These are phyloP conservation scores for Marisa cornuarietis DNA, from an alignment of 1,140 invertebrate species.

Conservation along the genomic window DNA sequence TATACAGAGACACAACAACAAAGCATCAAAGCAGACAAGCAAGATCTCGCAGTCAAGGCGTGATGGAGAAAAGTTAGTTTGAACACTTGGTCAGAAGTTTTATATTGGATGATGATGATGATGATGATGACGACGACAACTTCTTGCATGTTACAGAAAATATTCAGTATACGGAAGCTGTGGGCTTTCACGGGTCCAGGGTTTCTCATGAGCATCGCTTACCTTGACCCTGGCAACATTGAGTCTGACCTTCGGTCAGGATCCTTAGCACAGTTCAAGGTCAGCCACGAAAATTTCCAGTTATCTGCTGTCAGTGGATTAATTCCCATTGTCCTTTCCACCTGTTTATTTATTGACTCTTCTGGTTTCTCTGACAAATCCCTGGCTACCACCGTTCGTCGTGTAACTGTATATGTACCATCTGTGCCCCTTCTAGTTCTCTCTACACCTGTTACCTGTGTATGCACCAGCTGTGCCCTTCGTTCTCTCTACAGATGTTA, in stretches of 20 bases:
- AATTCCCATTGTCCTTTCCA: neutral
- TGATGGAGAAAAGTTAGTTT: neutral
- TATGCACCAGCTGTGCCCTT: too few relatives aligned
- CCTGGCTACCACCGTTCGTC: neutral
- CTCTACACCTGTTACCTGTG: neutral
- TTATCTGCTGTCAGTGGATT: neutral
- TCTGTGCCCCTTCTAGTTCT: neutral
- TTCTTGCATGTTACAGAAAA: neutral
- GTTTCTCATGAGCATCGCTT: slow-evolving; percentile 93
- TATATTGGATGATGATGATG: neutral
- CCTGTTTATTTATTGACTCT: neutral
- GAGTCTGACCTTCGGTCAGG: slow-evolving; percentile 91
- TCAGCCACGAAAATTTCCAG: slow-evolving; percentile 50
- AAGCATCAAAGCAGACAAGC: neutral
- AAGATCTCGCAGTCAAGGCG: neutral
- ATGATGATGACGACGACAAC: too few relatives aligned
- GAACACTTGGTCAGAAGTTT: neutral
- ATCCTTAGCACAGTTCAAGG: slow-evolving; percentile 80
- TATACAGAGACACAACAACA: neutral
- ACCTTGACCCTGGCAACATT: slow-evolving; percentile 92
- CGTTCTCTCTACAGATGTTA: too few relatives aligned
- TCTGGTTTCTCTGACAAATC: too few relatives aligned
- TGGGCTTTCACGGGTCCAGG: slow-evolving; percentile 95
- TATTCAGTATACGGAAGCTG: slow-evolving; percentile 86
- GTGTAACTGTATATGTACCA: neutral